These are phyloP conservation scores for Pseudomyrmex concolor DNA, from an alignment of 1,140 invertebrate genomes.

Conservation along the genomic window DNA sequence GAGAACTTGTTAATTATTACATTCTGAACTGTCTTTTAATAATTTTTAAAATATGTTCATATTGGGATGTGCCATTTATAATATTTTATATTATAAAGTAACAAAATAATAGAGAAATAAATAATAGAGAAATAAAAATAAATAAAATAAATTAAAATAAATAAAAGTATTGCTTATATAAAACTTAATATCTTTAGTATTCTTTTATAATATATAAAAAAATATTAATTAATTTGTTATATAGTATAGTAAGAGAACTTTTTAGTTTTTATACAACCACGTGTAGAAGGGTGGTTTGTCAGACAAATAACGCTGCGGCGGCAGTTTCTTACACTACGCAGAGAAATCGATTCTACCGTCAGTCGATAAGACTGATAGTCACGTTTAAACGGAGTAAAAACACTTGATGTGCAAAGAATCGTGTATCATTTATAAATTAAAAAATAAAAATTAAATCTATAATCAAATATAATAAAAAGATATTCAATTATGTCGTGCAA, in stretches of 20 bases:
- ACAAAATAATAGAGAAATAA: background rate
- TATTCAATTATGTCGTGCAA: constrained; percentile 2
- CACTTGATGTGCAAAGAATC: constrained; percentile 7
- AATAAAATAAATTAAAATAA: too few relatives aligned
- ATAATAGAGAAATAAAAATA: too few relatives aligned
- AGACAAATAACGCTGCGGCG: constrained; percentile 31
- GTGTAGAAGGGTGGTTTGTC: background rate
- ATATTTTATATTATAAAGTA: background rate
- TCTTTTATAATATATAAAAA: constrained; percentile 4
- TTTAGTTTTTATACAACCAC: too few relatives aligned
- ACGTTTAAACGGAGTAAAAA: background rate
- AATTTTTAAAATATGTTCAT: background rate
- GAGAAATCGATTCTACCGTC: constrained; percentile 37
- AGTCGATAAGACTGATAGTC: constrained; percentile 63
- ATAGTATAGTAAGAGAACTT: too few relatives aligned
- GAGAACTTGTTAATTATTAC: background rate
- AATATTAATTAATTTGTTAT: background rate
- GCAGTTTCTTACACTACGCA: constrained; percentile 40
- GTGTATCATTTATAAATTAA: constrained; percentile 14
- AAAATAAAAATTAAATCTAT: constrained; percentile 6
- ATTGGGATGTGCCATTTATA: background rate
- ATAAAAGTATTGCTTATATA: background rate
- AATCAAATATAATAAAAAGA: background rate
- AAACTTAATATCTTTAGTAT: background rate
- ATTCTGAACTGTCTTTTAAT: background rate